A percentile compares a stretch with the other conserved stretches of the same genome.
Evolutionary conservation across 1,140 invertebrate genomes (phyloP).

Genomic region (Nasonia vitripennis): DNA sequence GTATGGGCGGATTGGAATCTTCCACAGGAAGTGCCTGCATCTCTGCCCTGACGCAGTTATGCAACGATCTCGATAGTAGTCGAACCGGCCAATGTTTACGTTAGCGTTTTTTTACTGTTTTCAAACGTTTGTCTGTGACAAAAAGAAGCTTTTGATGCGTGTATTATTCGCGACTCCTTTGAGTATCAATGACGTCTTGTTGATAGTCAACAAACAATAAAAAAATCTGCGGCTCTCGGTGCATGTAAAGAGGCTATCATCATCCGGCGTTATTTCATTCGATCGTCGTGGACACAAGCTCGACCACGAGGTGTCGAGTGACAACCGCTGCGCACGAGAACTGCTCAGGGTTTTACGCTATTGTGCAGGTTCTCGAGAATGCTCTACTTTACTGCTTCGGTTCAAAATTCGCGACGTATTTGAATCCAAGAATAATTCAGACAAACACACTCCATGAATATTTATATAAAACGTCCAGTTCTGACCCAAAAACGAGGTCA

Average conservation of each 20-base stretch:
- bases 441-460: too few relatives aligned
- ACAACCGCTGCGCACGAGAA: neutral
- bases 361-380: neutral
- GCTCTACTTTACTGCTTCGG: too few relatives aligned
- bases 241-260: neutral
- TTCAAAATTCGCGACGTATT: too few relatives aligned
- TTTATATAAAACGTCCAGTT: too few relatives aligned
- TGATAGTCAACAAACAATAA: neutral
- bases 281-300: neutral
- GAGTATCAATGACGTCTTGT: too few relatives aligned
- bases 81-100: neutral
- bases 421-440: too few relatives aligned
- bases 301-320: neutral
- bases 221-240: neutral
- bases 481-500: too few relatives aligned
- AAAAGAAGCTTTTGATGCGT: too few relatives aligned
- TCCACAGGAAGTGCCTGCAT: neutral
- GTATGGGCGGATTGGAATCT: neutral
- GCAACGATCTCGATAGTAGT: neutral
- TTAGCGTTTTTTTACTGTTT: too few relatives aligned
- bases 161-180: too few relatives aligned
- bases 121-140: too few relatives aligned
- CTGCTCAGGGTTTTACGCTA: neutral
- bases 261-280: neutral
- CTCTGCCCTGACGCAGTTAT: neutral